Base-by-base conservation (phyloP, 2,888 invertebrate species). In the Pemphredon lugubris region DNA sequence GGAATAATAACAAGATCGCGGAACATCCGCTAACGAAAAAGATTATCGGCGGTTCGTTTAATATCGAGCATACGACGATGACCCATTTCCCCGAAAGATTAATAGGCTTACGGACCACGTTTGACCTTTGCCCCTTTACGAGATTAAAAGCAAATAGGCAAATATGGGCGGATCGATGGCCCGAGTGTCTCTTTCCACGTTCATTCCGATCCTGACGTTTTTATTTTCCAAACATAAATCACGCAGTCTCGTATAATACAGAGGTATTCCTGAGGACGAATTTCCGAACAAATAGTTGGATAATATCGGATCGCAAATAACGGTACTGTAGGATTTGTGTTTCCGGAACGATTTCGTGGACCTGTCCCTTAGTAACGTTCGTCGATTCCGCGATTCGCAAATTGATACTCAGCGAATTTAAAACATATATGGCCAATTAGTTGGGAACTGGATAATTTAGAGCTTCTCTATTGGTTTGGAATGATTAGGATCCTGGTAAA, bases 41-140 rank as follows among this genome's bases (percentile, higher is more conserved):
- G 59, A 65, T 70, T 34, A 40, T 13, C 21, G 18, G 44, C 18
- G 32, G 14, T 42, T 51, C 51, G 48, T 32, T 54, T 53, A 57
- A 67, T 74, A 73, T 74, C 55, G 66, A 44, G 48, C 55, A 59
- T n/a, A 72, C 67, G 65, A 54, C 47, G 70, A 21, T 48, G 75
- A 69, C 63, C 75, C 61, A 66, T 70, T 75, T 75, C 53, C 70
- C n/a, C n/a, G 44, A 50, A 37, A 70, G 75, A 75, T 75, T 73
- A 69, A 73, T 74, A 63, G 66, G 70, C 61, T 66, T 34, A 55
- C 21, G 21, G 66, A 61, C 45, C 40, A 44, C 53, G 40, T 14
- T 63, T 47, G 65, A 69, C 63, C 70, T 61, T 68, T 55, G 65
- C 51, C 45, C 61, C 40, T 55, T 58, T 42, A 30, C 58, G 21